These are phyloP conservation scores for Mungos mungo DNA, from an alignment of 2,113 vertebrate species.

Conservation along the genomic window DNA sequence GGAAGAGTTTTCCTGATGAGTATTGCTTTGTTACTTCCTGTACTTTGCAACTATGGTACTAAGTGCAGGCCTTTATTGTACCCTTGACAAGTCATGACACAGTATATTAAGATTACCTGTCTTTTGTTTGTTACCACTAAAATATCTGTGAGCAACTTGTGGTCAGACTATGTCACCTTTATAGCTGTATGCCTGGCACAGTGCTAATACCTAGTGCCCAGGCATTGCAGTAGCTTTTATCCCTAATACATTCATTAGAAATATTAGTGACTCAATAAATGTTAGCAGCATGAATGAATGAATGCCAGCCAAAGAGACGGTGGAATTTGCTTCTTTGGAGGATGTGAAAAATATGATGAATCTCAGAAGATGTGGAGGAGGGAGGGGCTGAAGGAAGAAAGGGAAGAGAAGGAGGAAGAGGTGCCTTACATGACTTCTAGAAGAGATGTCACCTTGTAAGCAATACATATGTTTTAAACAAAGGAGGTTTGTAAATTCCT, in stretches of 20 bases:
- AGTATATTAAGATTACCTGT: not conserved
- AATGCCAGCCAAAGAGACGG: not conserved
- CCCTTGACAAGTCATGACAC: not conserved
- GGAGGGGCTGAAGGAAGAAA: not conserved
- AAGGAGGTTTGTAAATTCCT: not conserved
- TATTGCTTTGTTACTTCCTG: not conserved
- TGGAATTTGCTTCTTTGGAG: not conserved
- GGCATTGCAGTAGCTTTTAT: not conserved
- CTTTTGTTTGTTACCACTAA: not conserved
- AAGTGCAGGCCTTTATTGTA: not conserved
- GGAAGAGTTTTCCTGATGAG: not conserved
- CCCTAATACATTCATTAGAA: not conserved
- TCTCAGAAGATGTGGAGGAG: not conserved
- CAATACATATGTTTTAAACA: not conserved
- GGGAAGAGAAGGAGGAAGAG: not conserved
- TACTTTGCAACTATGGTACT: not conserved
- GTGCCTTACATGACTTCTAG: not conserved
- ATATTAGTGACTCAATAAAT: constrained; percentile 11
- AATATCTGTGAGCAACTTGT: not conserved
- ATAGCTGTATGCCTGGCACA: not conserved
- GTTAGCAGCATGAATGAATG: not conserved
- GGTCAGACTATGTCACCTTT: not conserved
- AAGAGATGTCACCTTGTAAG: too few species aligned
- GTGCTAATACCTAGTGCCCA: not conserved
- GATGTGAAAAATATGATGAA: not conserved